Evolutionary conservation across 1,140 invertebrate genomes (phyloP).

Genomic region (Andrena cerasifolii): DNA sequence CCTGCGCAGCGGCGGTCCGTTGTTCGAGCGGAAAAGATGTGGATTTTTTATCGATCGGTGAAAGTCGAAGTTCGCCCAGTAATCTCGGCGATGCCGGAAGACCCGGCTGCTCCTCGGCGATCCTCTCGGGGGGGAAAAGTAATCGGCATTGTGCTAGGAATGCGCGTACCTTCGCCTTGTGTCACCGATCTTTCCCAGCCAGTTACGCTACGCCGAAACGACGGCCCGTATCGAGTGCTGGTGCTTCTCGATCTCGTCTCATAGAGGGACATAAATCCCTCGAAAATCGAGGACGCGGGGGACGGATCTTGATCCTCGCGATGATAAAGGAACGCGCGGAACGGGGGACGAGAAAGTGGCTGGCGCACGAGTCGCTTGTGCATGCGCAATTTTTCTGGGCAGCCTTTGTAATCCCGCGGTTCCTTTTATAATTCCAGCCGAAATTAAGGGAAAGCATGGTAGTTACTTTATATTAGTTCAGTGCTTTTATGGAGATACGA

Average conservation of each 20-base stretch:
- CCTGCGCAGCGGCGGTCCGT: conserved; percentile 19
- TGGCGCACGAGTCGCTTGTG: neutral
- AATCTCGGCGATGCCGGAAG: conserved; percentile 53
- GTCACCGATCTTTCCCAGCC: neutral
- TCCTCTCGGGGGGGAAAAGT: conserved; percentile 1
- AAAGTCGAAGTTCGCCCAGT: conserved; percentile 47
- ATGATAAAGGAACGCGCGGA: conserved; percentile 23
- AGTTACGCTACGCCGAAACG: conserved; percentile 24
- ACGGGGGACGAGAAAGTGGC: conserved; percentile 6
- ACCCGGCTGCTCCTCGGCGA: neutral
- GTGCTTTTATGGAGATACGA: too few relatives aligned
- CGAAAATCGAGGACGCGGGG: conserved; percentile 10
- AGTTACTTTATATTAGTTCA: neutral
- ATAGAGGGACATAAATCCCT: conserved; percentile 29
- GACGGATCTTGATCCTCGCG: conserved; percentile 22
- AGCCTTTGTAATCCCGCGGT: neutral
- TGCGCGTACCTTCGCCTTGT: too few relatives aligned
- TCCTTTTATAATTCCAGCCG: neutral
- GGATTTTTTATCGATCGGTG: conserved; percentile 47
- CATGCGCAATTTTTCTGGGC: neutral
- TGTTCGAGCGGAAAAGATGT: conserved; percentile 43
- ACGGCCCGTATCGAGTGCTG: conserved; percentile 22
- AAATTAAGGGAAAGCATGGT: neutral
- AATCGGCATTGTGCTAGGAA: conserved; percentile 37
- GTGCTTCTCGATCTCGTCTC: conserved; percentile 30